Evolutionary conservation across 1,140 invertebrate genomes (phyloP).

Genomic region (Heterodera carotae): DNA sequence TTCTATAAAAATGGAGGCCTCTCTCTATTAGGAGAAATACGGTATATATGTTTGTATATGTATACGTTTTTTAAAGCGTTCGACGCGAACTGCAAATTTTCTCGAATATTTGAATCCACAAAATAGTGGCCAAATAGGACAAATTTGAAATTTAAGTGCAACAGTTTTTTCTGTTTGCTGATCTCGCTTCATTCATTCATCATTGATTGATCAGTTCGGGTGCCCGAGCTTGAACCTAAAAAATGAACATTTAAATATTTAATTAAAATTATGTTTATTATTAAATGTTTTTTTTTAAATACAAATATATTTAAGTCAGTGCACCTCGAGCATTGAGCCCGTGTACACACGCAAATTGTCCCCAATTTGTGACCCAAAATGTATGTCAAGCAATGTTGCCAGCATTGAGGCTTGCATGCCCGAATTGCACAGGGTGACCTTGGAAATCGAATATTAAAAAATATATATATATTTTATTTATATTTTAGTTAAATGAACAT

Average conservation of each 20-base stretch:
- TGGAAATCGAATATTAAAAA: constrained; percentile 35
- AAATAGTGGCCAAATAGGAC: too few relatives aligned
- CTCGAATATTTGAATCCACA: too few relatives aligned
- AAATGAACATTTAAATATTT: background rate
- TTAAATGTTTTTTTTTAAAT: too few relatives aligned
- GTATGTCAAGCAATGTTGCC: constrained; percentile 49
- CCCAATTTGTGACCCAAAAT: background rate
- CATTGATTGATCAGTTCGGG: background rate
- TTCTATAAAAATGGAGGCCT: too few relatives aligned
- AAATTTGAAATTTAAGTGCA: too few relatives aligned
- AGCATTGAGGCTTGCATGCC: constrained; percentile 61
- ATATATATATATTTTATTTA: background rate
- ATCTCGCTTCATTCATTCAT: background rate
- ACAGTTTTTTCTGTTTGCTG: too few relatives aligned
- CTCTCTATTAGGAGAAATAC: too few relatives aligned
- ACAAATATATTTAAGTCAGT: too few relatives aligned
- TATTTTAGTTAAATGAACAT: background rate
- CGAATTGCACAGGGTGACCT: constrained; percentile 56
- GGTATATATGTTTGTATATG: too few relatives aligned
- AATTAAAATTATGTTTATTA: background rate
- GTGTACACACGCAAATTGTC: constrained; percentile 8
- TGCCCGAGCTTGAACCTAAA: background rate
- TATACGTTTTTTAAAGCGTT: too few relatives aligned
- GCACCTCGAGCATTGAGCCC: constrained; percentile 10
- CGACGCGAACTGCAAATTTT: too few relatives aligned